Percentiles rank a stretch among this genome's conserved stretches.
phyloP scores from a whole-genome alignment of 2,888 invertebrate species.

The Protonemura montana region DNA sequence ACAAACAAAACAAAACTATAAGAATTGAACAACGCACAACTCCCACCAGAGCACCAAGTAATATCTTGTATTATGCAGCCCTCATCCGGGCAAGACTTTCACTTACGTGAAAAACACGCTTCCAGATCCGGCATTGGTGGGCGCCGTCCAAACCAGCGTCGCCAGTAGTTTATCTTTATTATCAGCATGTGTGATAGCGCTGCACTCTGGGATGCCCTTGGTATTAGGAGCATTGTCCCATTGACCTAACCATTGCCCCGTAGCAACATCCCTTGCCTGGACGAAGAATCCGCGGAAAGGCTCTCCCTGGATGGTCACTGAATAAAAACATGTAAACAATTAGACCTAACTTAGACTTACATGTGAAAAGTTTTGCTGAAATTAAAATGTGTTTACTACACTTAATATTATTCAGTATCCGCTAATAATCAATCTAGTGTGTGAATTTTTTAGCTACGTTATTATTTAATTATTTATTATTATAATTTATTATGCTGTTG shows the following conservation, averaged over 20 bases:
- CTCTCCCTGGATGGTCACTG: slow-evolving; percentile 66
- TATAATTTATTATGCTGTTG: too few relatives aligned
- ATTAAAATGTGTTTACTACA: too few relatives aligned
- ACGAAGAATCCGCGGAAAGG: slow-evolving; percentile 85
- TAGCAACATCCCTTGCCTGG: slow-evolving; percentile 77
- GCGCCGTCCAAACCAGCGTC: slow-evolving; percentile 78
- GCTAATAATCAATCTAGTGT: too few relatives aligned
- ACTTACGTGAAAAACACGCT: slow-evolving; percentile 85
- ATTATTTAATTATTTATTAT: too few relatives aligned
- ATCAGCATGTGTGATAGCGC: slow-evolving; percentile 81
- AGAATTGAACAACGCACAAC: too few relatives aligned
- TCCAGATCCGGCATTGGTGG: slow-evolving; percentile 67
- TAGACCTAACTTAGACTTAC: too few relatives aligned
- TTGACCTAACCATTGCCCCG: slow-evolving; percentile 77
- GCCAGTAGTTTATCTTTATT: slow-evolving; percentile 77
- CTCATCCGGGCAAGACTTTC: neutral
- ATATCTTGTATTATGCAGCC: neutral
- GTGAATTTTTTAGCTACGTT: too few relatives aligned
- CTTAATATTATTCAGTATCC: too few relatives aligned
- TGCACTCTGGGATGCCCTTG: slow-evolving; percentile 79
- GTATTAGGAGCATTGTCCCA: slow-evolving; percentile 79
- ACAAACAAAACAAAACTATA: too few relatives aligned
- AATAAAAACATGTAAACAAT: too few relatives aligned
- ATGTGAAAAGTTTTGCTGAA: too few relatives aligned
- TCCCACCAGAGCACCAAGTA: neutral